A percentile compares a stretch with the other conserved stretches of the same genome.
Conservation (phyloP, 2,888 invertebrate genomes). For the Ectemnius continuus region DNA sequence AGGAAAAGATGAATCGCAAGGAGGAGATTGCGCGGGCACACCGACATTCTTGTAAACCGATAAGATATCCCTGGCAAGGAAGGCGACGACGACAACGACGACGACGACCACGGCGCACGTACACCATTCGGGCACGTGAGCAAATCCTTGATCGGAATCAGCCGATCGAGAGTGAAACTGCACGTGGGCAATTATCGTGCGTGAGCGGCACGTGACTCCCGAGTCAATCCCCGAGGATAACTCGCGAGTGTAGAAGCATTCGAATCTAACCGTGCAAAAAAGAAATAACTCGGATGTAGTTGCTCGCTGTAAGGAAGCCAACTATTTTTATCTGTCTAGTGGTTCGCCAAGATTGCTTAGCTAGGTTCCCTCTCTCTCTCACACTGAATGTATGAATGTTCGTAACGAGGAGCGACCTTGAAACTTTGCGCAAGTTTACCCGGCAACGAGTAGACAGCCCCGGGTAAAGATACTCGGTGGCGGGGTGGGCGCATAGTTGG, state of each 20-base stretch:
- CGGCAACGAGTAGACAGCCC: constrained; percentile 5
- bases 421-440: constrained; percentile 37
- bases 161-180: constrained; percentile 65
- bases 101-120: constrained; percentile 35
- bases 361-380: too few species aligned
- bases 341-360: neutral
- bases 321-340: too few species aligned
- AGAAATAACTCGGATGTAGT: too few species aligned
- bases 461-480: constrained; percentile 8
- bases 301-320: too few species aligned
- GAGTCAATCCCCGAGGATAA: too few species aligned
- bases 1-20: neutral
- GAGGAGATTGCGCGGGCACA: neutral
- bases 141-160: constrained; percentile 63
- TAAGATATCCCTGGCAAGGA: constrained; percentile 64
- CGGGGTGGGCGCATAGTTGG: constrained; percentile 29
- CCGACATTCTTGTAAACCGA: constrained; percentile 53
- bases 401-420: constrained; percentile 30
- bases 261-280: too few species aligned
- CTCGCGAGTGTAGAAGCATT: too few species aligned
- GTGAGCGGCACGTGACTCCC: too few species aligned
- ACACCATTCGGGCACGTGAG: constrained; percentile 32
- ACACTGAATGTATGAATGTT: neutral
- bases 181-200: constrained; percentile 60
- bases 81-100: constrained; percentile 33